These are phyloP conservation scores for Athetis lepigone DNA, from an alignment of 2,888 invertebrate genomes.

Conservation along the genomic window DNA sequence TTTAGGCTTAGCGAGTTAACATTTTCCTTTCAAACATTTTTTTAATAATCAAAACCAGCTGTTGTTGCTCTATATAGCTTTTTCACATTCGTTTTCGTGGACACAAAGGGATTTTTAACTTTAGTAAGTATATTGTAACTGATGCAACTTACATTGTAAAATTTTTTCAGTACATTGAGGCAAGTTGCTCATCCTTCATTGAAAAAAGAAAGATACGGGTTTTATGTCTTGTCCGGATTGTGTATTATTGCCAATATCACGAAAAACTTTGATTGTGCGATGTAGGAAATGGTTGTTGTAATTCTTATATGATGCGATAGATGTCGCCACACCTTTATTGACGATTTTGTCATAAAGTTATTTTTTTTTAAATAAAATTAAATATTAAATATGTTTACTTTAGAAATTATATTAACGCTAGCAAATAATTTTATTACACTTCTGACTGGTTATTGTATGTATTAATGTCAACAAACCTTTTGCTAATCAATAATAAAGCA, in stretches of 20 bases:
- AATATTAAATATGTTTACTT: background rate
- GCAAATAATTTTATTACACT: background rate
- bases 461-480: background rate
- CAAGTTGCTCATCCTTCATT: no score
- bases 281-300: no score
- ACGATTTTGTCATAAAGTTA: no score
- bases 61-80: conserved; percentile 17
- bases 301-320: no score
- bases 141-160: no score
- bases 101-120: background rate
- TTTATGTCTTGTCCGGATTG: no score
- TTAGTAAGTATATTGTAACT: background rate
- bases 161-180: no score
- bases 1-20: conserved; percentile 53
- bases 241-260: no score
- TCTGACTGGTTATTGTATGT: background rate
- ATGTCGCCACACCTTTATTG: no score
- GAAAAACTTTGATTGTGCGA: no score
- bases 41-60: conserved; percentile 28
- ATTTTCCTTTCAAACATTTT: conserved; percentile 38
- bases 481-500: conserved; percentile 1
- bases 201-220: no score
- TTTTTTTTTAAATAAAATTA: no score
- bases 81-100: conserved; percentile 10
- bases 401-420: background rate